These are phyloP conservation scores for Grammomys surdaster DNA, from an alignment of 2,113 vertebrate genomes.

Conservation along the genomic window DNA sequence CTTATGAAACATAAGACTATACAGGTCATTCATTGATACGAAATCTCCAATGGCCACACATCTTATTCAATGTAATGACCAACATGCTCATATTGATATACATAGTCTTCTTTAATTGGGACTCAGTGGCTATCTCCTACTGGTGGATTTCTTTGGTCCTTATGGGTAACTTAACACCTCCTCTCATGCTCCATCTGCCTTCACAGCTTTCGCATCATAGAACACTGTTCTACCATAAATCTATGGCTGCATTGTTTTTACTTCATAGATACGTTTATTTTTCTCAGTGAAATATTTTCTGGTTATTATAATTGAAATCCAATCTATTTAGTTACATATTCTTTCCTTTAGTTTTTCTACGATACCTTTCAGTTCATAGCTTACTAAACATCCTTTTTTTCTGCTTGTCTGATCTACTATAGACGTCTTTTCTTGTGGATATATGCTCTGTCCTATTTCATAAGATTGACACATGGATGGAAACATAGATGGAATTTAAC, in stretches of 20 bases:
- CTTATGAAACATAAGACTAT: background rate
- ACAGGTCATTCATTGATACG: background rate
- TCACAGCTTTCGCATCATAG: background rate
- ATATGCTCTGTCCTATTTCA: slow-evolving; percentile 1
- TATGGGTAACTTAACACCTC: background rate
- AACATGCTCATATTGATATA: background rate
- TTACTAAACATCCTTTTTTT: background rate
- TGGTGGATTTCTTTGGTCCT: background rate
- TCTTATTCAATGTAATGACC: background rate
- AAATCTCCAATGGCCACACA: background rate
- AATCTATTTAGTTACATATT: background rate
- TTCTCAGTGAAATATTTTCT: slow-evolving; percentile 47
- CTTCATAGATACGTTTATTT: background rate
- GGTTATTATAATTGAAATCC: slow-evolving; percentile 30
- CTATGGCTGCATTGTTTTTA: background rate
- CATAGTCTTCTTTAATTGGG: background rate
- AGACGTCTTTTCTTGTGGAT: background rate
- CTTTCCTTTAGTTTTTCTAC: background rate
- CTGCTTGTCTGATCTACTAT: background rate
- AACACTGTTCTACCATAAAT: background rate
- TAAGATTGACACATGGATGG: background rate
- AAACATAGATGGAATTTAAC: background rate
- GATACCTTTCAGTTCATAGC: background rate
- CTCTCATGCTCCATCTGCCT: background rate
- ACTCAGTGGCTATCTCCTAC: background rate